Conservation (phyloP, 2,797 vertebrate genomes). For the Characodon lateralis region DNA sequence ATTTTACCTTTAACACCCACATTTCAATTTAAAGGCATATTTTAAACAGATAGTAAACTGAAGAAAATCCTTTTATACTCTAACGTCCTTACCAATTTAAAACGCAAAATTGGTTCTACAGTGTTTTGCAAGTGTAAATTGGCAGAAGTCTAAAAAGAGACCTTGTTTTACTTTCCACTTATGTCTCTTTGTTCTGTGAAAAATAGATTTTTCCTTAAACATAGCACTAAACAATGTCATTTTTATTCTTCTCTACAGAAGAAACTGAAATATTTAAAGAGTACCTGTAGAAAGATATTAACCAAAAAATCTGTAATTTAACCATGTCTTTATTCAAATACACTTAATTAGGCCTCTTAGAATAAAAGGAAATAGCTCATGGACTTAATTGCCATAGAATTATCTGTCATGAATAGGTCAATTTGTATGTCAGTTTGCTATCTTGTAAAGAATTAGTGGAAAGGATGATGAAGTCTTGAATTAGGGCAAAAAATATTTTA, state of each 20-base stretch:
- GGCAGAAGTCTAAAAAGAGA: neutral
- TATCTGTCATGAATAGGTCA: neutral
- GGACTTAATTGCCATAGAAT: neutral
- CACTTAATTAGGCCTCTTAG: neutral
- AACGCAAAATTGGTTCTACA: neutral
- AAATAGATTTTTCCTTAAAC: neutral
- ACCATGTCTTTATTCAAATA: neutral
- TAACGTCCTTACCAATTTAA: neutral
- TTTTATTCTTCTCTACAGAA: neutral
- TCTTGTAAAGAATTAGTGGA: neutral
- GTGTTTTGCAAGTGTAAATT: neutral
- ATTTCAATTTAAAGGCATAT: neutral
- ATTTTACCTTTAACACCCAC: neutral
- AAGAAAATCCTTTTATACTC: neutral
- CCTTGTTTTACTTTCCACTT: slow-evolving; percentile 16
- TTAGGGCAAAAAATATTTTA: neutral
- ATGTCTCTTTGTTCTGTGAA: slow-evolving; percentile 19
- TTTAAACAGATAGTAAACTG: neutral
- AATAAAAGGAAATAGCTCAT: neutral
- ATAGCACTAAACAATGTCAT: neutral
- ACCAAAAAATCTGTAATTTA: neutral
- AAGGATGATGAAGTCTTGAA: neutral
- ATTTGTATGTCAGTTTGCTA: neutral
- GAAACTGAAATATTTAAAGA: neutral
- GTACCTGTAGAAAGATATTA: neutral